Evolutionary conservation across 2,888 invertebrate genomes (phyloP).

Genomic region (Andrena hattorfiana): DNA sequence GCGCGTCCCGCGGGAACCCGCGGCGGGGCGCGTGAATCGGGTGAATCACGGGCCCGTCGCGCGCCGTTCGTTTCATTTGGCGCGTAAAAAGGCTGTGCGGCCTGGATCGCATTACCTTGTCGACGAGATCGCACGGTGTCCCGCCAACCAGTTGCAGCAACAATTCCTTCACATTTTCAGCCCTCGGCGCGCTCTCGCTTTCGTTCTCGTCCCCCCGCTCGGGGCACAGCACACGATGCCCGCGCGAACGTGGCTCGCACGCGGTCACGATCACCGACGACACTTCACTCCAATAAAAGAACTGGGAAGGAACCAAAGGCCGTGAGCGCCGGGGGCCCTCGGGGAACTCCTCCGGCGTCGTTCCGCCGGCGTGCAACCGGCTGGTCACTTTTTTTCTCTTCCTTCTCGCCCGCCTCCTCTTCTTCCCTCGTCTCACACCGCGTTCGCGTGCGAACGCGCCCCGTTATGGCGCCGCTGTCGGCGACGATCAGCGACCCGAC

Average conservation of each 20-base stretch:
- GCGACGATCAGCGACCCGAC: constrained; percentile 57
- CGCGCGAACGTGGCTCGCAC: constrained; percentile 10
- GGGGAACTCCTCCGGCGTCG: not conserved
- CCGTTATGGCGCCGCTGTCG: constrained; percentile 68
- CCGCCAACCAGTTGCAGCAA: constrained; percentile 46
- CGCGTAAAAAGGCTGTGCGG: constrained; percentile 35
- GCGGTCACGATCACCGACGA: constrained; percentile 13
- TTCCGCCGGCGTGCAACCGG: constrained; percentile 1
- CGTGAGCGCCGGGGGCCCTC: not conserved
- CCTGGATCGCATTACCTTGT: constrained; percentile 61
- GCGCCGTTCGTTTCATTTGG: constrained; percentile 19
- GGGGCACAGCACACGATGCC: constrained; percentile 41
- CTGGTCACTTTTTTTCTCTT: not conserved
- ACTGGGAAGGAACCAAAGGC: constrained; percentile 5
- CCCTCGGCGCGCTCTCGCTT: constrained; percentile 38
- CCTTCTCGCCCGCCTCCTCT: constrained; percentile 3
- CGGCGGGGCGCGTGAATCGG: constrained; percentile 15
- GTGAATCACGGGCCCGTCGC: constrained; percentile 22
- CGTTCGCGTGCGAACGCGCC: constrained; percentile 60
- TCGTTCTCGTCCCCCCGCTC: constrained; percentile 34
- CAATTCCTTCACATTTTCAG: constrained; percentile 64
- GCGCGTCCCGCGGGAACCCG: not conserved
- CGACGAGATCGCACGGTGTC: constrained; percentile 59
- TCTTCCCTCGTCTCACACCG: constrained; percentile 39
- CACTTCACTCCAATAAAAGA: constrained; percentile 26